Conservation (phyloP, 2,113 vertebrate genomes). For the Sapayoa aenigma region DNA sequence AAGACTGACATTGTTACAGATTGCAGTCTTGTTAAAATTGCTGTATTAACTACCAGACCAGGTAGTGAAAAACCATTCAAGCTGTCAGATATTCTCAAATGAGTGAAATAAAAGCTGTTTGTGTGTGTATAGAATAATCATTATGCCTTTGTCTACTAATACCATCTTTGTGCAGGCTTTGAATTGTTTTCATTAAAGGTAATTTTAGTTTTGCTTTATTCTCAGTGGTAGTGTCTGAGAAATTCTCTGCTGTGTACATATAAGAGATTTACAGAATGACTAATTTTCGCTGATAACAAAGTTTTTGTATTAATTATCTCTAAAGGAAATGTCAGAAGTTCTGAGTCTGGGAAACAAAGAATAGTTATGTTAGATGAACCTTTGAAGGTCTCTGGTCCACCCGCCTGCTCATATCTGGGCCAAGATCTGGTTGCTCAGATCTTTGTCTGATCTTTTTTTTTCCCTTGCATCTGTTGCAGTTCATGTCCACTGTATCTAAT, state of each 20-base stretch:
- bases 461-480: not conserved
- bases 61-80: conserved; percentile 49
- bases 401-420: not conserved
- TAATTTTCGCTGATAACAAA: not conserved
- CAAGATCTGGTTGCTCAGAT: not conserved
- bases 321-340: not conserved
- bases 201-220: conserved; percentile 29
- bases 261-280: not conserved
- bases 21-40: conserved; percentile 54
- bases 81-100: conserved; percentile 58
- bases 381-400: not conserved
- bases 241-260: not conserved
- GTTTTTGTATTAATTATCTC: not conserved
- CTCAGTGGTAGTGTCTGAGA: not conserved
- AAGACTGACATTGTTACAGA: conserved; percentile 35
- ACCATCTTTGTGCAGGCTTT: not conserved
- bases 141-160: conserved; percentile 3
- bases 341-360: not conserved
- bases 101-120: conserved; percentile 55
- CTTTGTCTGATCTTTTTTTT: not conserved
- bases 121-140: conserved; percentile 30
- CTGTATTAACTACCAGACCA: conserved; percentile 19
- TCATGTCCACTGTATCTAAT: not conserved
- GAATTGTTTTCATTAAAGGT: conserved; percentile 32
- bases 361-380: not conserved